Evolutionary conservation across 2,113 vertebrate species (phyloP), one percentile per base, ranked within the genome.

Genomic region (Chionis minor): DNA sequence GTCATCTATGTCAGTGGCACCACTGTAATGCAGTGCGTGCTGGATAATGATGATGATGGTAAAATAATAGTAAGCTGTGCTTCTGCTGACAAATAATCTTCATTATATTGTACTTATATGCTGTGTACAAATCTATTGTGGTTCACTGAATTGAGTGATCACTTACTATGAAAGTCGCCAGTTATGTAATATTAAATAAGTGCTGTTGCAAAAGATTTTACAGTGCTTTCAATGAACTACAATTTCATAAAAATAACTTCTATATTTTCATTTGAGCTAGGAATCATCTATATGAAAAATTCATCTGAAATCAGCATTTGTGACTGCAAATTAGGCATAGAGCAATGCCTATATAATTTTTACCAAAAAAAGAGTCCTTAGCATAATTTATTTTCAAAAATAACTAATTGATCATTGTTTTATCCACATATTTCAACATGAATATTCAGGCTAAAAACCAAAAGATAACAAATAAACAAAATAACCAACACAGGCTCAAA

Each of bases 11-110:
- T 81, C 69, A 95, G 59, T 89, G 52, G 38, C 92, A 65, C 85
- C 82, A 85, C 5, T 92, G 51, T 89, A 89, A 72, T 62, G 67
- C 70, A 78, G 40, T 28, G 65, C 72, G 82, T 74, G 73, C 51
- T 71, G 89, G 52, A 90, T 95, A 94, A 94, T 88, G 75, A 44
- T 84, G 93, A 87, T 89, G 85, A 94, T 82, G 83, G 79, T 52
- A 96, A 95, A 84, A 66, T 93, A 97, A 94, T 91, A 95, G 73
- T n/a, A 89, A 83, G 32, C 66, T 89, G 24, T 94, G 33, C 85
- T 96, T 93, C 47, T 91, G 65, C 84, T 95, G 91, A 95, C 77
- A 95, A 93, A 83, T 92, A 95, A 86, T 67, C 26, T 81, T 88
- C 20, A 35, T 49, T 91, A 84, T 94, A 83, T 38, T 75, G 30